Evolutionary conservation across 2,888 invertebrate genomes (phyloP), one percentile per base, ranked within the genome.

Genomic region (Ceramica pisi): DNA sequence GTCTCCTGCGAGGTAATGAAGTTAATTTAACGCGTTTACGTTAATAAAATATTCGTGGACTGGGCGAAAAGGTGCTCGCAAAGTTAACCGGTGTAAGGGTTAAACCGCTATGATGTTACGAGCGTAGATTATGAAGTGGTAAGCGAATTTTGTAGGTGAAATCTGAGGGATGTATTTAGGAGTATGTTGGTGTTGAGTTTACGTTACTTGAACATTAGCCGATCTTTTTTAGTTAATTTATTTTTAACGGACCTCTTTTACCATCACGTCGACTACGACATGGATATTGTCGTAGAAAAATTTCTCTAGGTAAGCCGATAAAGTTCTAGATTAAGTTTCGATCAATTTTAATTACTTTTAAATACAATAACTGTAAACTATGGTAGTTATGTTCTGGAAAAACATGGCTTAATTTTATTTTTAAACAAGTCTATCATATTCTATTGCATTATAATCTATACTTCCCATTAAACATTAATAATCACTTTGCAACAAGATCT

Each of bases 31-130:
- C 89, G 84, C 87, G 90, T 86, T 92, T 89, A 90, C 84, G 86
- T 88, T 91, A 88, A 91, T 92, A 92, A 92, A 92, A 93, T 93
- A 93, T 93, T 89, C 89, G 85, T 83, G 77, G 86, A 86, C 83
- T 86, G 84, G 77, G 86, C 86, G 87, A 83, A 88, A 88, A 88
- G 85, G 83, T 80, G 84, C 83, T 86, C 80, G 81, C 35, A 86
- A 89, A 85, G 78, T 88, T 87, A 78, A 82, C 77, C 74, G 68
- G 71, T 81, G 66, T 77, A 84, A 86, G 81, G 86, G 88, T 88
- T 88, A 86, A 83, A 86, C 86, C 81, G 75, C 71, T 80, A 78
- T 85, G 71, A 81, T 84, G 84, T 87, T 86, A 87, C 84, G 83
- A 83, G 78, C 84, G 71, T 79, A 86, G 87, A 89, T 88, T 86